phyloP scores from a whole-genome alignment of 2,888 invertebrate species.

The Eilema sororculum region DNA sequence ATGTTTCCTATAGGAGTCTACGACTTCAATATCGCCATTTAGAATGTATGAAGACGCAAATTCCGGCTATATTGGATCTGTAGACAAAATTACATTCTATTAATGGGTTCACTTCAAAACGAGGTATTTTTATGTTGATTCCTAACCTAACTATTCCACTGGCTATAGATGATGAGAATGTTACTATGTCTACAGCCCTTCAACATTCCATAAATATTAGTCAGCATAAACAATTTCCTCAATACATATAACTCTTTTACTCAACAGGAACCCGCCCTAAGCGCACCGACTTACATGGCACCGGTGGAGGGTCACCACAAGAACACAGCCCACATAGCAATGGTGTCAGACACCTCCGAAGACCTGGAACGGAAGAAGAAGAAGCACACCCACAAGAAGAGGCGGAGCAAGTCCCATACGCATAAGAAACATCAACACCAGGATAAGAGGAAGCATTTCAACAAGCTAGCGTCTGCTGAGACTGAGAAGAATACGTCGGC shows the following conservation, averaged over 20 bases:
- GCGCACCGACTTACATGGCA: conserved; percentile 69
- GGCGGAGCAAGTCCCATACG: conserved; percentile 32
- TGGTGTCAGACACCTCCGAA: conserved; percentile 41
- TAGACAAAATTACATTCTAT: too few species aligned
- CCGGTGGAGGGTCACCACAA: conserved; percentile 67
- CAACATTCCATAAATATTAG: neutral
- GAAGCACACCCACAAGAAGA: conserved; percentile 70
- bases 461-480: conserved; percentile 63
- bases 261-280: conserved; percentile 64
- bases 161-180: too few species aligned
- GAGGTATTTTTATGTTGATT: too few species aligned
- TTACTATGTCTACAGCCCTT: too few species aligned
- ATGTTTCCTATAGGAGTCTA: neutral
- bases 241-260: neutral
- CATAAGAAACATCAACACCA: conserved; percentile 72
- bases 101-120: too few species aligned
- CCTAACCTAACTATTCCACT: too few species aligned
- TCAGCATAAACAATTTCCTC: neutral
- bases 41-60: neutral
- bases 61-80: too few species aligned
- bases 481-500: conserved; percentile 66
- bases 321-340: conserved; percentile 30
- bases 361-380: conserved; percentile 62
- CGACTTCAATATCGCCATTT: neutral
- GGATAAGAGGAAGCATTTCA: conserved; percentile 65